Evolutionary conservation across 2,113 vertebrate species (phyloP).

Genomic region (Hippocampus comes): DNA sequence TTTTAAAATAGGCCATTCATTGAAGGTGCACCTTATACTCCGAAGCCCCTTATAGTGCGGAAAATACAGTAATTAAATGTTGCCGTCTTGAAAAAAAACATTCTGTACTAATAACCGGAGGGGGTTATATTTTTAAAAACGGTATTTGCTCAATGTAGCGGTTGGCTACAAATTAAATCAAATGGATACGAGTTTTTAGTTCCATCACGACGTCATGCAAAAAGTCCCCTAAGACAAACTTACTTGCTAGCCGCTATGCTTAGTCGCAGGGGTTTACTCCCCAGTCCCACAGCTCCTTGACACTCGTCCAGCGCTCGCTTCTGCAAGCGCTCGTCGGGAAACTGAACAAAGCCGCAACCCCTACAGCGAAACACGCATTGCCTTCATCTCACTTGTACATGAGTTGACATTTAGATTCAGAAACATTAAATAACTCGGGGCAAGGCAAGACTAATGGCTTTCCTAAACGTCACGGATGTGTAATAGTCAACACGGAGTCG

Average conservation of each 20-base stretch:
- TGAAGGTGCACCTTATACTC: too few species aligned
- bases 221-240: constrained; percentile 49
- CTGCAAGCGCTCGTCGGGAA: constrained; percentile 88
- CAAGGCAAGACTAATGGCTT: too few species aligned
- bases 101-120: too few species aligned
- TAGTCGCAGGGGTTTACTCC: constrained; percentile 84
- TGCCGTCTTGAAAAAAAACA: too few species aligned
- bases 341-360: constrained; percentile 95
- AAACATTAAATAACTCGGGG: too few species aligned
- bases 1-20: too few species aligned
- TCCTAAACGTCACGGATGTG: too few species aligned
- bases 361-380: constrained; percentile 51
- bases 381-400: background rate
- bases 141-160: too few species aligned
- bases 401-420: background rate
- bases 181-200: background rate
- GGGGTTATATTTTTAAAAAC: too few species aligned
- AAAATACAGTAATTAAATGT: too few species aligned
- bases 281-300: constrained; percentile 85
- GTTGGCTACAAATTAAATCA: background rate
- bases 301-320: constrained; percentile 85
- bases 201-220: background rate
- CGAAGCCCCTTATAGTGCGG: too few species aligned
- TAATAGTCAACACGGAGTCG: too few species aligned
- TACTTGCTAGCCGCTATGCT: constrained; percentile 90